Percentiles rank a stretch among this genome's conserved stretches.
phyloP scores from a whole-genome alignment of 2,888 invertebrate genomes.

The Helleia helle region DNA sequence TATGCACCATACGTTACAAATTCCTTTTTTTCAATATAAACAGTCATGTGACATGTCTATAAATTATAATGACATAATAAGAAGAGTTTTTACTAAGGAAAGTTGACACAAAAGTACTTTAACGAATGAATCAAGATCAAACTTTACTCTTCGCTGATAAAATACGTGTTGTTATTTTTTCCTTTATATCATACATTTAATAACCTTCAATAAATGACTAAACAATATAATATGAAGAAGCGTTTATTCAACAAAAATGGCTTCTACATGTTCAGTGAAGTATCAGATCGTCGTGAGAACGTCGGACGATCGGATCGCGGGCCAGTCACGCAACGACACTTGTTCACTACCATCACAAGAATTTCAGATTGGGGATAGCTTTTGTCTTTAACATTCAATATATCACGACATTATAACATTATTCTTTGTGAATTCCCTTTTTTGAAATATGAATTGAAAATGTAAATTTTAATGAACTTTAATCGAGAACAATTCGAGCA shows the following conservation, averaged over 20 bases:
- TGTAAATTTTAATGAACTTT: too few species aligned
- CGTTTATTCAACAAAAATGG: slow-evolving; percentile 51
- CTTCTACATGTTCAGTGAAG: slow-evolving; percentile 68
- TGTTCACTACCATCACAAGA: slow-evolving; percentile 33
- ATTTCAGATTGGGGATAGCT: slow-evolving; percentile 40
- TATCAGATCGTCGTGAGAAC: slow-evolving; percentile 70
- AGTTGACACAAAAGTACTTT: too few species aligned
- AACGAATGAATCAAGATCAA: too few species aligned
- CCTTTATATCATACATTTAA: too few species aligned
- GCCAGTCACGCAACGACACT: slow-evolving; percentile 59
- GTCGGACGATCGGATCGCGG: slow-evolving; percentile 37
- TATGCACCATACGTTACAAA: too few species aligned
- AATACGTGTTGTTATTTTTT: too few species aligned
- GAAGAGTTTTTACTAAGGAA: not conserved
- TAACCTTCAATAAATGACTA: slow-evolving; percentile 26
- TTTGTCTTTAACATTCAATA: slow-evolving; percentile 1
- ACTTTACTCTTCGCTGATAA: too few species aligned
- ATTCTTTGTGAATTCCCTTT: not conserved
- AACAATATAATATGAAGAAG: slow-evolving; percentile 30
- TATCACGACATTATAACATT: slow-evolving; percentile 2
- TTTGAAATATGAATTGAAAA: not conserved
- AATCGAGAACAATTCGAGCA: too few species aligned
- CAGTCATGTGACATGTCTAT: too few species aligned
- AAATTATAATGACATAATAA: too few species aligned
- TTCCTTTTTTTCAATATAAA: too few species aligned